Evolutionary conservation across 2,888 invertebrate genomes (phyloP).

Genomic region (Stenurella melanura): DNA sequence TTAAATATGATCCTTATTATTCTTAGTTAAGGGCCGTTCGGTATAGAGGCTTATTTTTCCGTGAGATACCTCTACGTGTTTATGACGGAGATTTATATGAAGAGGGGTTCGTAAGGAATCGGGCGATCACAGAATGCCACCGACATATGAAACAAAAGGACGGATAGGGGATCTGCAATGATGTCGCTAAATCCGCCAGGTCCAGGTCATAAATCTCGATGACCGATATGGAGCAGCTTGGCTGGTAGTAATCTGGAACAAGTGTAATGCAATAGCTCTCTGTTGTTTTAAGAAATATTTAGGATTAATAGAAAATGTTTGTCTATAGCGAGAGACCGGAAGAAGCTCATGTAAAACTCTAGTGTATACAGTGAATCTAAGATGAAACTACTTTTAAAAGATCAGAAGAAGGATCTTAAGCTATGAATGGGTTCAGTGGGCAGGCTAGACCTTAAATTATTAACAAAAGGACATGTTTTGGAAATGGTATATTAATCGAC

Average conservation of each 20-base stretch:
- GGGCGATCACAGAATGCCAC: conserved; percentile 44
- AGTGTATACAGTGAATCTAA: too few species aligned
- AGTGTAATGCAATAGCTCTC: conserved; percentile 5
- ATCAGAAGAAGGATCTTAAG: too few species aligned
- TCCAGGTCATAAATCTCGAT: conserved; percentile 28
- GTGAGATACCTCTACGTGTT: conserved; percentile 20
- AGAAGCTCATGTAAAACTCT: too few species aligned
- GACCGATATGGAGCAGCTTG: conserved; percentile 12
- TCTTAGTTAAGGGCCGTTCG: background rate
- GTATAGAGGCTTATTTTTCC: background rate
- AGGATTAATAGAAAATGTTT: background rate
- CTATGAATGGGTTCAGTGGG: too few species aligned
- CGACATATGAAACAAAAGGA: conserved; percentile 48
- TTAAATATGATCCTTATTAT: conserved; percentile 7
- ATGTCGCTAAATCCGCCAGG: conserved; percentile 42
- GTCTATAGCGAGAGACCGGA: background rate
- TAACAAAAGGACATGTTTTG: too few species aligned
- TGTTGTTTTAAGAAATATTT: background rate
- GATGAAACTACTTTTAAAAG: too few species aligned
- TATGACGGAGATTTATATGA: conserved; percentile 41
- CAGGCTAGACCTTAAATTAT: too few species aligned
- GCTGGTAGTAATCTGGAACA: conserved; percentile 5
- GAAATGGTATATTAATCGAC: too few species aligned
- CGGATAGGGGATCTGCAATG: conserved; percentile 38
- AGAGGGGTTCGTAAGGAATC: conserved; percentile 32